phyloP scores from a whole-genome alignment of 2,888 invertebrate genomes.

The Philaethria dido region DNA sequence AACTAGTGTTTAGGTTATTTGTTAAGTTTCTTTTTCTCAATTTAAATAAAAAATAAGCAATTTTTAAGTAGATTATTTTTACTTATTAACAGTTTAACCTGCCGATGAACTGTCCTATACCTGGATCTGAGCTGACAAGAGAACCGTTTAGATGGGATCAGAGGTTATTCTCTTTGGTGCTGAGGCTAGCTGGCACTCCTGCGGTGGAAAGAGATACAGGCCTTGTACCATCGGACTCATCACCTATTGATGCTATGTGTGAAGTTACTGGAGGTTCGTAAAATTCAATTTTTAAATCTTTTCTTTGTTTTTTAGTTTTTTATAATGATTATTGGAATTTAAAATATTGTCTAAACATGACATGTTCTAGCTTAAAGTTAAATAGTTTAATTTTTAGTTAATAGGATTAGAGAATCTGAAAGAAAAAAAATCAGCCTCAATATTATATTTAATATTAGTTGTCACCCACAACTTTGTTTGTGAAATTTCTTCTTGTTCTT shows the following conservation, averaged over 20 bases:
- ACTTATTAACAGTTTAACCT: constrained; percentile 88
- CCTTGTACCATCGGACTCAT: constrained; percentile 95
- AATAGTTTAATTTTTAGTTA: no score
- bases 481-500: no score
- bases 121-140: constrained; percentile 97
- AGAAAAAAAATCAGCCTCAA: no score
- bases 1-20: no score
- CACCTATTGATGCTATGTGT: constrained; percentile 98
- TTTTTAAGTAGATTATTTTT: background rate
- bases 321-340: no score
- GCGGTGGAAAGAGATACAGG: constrained; percentile 93
- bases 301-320: background rate
- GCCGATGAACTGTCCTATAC: constrained; percentile 96
- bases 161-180: constrained; percentile 96
- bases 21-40: no score
- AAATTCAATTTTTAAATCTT: background rate
- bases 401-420: no score
- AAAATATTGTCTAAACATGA: no score
- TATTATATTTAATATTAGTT: no score
- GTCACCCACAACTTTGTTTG: no score
- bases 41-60: no score
- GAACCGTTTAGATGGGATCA: constrained; percentile 99
- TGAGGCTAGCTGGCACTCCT: constrained; percentile 95
- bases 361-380: no score
- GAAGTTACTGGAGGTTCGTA: constrained; percentile 96